These are phyloP conservation scores for Rhadina sibilatrix DNA, from an alignment of 2,113 vertebrate species.

Conservation along the genomic window DNA sequence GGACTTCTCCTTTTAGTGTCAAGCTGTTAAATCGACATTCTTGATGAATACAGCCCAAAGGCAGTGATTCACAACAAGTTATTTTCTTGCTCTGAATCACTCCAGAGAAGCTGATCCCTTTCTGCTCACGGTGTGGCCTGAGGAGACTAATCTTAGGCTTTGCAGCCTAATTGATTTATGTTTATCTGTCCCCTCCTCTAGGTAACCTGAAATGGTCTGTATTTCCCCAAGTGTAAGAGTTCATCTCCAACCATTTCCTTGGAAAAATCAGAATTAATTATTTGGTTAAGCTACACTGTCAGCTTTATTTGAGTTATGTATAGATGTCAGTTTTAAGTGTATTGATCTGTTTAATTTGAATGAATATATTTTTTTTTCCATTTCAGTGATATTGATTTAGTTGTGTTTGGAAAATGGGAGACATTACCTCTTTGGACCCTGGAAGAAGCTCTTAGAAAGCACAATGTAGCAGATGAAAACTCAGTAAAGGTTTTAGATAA, in stretches of 20 bases:
- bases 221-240: not conserved
- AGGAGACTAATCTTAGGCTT: not conserved
- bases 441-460: conserved; percentile 93
- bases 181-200: not conserved
- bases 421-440: conserved; percentile 95
- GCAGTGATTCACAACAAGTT: not conserved
- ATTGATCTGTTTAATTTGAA: not conserved
- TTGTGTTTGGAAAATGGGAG: conserved; percentile 97
- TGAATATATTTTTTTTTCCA: not conserved
- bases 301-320: not conserved
- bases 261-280: not conserved
- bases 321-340: not conserved
- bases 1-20: not conserved
- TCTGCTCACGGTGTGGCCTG: not conserved
- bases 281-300: not conserved
- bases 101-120: not conserved
- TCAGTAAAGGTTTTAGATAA: conserved; percentile 97
- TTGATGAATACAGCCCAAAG: not conserved
- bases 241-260: not conserved
- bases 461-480: conserved; percentile 91
- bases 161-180: not conserved
- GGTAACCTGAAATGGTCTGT: not conserved
- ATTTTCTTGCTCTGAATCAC: not conserved
- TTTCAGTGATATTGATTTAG: conserved; percentile 94
- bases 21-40: not conserved